Conservation (phyloP, 2,113 vertebrate species). For the Bungarus multicinctus region DNA sequence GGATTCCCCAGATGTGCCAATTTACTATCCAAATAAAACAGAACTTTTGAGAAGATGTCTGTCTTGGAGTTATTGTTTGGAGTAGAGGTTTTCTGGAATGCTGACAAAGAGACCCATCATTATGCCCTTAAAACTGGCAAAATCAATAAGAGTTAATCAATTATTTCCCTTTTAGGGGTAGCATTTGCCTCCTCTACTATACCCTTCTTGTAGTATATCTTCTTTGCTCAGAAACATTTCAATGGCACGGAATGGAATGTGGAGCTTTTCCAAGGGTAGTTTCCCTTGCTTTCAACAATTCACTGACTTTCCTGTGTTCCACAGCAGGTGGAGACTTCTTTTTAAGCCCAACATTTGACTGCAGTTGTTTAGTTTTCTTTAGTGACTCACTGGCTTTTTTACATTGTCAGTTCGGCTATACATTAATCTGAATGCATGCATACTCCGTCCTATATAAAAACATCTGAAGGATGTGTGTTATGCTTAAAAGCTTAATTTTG, state of each 20-base stretch:
- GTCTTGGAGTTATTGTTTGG: too few species aligned
- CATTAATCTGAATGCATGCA: neutral
- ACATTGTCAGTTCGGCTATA: neutral
- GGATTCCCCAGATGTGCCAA: too few species aligned
- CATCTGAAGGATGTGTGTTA: neutral
- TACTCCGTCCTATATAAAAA: neutral
- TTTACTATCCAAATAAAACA: too few species aligned
- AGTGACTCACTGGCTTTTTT: neutral
- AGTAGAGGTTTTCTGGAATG: too few species aligned
- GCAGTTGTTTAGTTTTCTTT: neutral
- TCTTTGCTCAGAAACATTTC: neutral
- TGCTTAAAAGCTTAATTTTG: neutral
- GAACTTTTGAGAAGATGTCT: too few species aligned
- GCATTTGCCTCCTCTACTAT: neutral
- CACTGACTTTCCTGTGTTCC: neutral
- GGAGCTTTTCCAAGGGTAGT: neutral
- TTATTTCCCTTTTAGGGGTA: neutral
- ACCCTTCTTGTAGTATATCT: neutral
- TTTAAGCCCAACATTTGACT: neutral
- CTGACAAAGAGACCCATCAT: neutral
- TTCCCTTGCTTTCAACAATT: neutral
- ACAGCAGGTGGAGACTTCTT: neutral
- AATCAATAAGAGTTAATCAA: neutral
- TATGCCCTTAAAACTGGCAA: neutral
- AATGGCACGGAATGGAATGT: neutral